phyloP scores from a whole-genome alignment of 2,113 vertebrate genomes.

The Promerops cafer region DNA sequence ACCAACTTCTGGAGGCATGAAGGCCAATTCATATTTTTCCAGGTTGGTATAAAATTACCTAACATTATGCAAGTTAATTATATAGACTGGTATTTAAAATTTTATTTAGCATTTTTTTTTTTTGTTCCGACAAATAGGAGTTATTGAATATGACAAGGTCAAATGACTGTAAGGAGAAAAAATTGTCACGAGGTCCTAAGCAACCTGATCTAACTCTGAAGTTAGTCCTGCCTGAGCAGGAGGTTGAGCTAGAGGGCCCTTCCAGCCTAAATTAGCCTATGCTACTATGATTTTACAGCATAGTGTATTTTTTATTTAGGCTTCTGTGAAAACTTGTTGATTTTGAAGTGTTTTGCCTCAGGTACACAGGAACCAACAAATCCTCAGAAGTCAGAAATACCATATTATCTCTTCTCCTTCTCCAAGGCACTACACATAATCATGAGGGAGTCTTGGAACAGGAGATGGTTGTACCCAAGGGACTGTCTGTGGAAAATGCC shows the following conservation, averaged over 20 bases:
- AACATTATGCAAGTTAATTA: neutral
- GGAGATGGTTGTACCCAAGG: neutral
- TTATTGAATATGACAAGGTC: neutral
- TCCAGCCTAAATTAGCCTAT: neutral
- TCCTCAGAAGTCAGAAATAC: neutral
- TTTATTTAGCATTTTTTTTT: neutral
- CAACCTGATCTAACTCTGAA: neutral
- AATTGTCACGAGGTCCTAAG: neutral
- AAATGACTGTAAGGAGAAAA: neutral
- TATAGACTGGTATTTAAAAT: neutral
- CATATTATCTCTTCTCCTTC: neutral
- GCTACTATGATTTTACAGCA: neutral
- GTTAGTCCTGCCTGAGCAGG: neutral
- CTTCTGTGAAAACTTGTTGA: neutral
- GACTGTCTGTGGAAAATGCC: neutral
- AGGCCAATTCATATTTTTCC: constrained; percentile 80
- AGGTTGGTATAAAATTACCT: constrained; percentile 60
- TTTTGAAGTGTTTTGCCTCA: neutral
- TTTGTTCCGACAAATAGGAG: neutral
- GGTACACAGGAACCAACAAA: neutral
- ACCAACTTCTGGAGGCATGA: constrained; percentile 85
- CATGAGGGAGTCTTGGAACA: neutral
- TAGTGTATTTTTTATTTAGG: neutral
- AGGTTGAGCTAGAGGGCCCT: neutral
- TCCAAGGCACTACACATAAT: neutral